Base-by-base conservation (phyloP, 2,888 invertebrate species). In the Hypolimnas misippus region DNA sequence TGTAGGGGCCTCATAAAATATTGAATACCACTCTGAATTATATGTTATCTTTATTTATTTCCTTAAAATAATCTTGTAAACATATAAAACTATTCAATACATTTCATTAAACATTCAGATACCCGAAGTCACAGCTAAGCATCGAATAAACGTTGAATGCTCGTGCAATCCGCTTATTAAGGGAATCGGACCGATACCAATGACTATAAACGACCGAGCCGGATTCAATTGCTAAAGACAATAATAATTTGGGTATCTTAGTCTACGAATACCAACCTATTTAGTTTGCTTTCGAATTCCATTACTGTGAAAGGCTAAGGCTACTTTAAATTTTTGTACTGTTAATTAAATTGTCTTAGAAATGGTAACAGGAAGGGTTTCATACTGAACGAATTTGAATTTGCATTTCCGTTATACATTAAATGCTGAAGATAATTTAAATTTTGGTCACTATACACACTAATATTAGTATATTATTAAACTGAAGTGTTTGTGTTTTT, bases 241-340 rank as follows among this genome's bases (percentile, higher is more conserved):
- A 49, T 49, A 49, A 49, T 49, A 49, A 49, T 49, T 49, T 49
- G 29, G 49, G 49, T 49, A 49, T 29, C 49, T 49, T 49, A 29
- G 29, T 14, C 49, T 49, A 29, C n/a, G 49, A 29, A 29, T 49
- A 49, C 14, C 29, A 6, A 29, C 3, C 7, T 14, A 49, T 49
- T 49, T 49, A 49, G 49, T 29, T 49, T 49, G 29, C 49, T 49
- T 49, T 49, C 49, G 14, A 49, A 49, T 49, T 29, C 49, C 49
- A 25, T 49, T 49, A 49, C 29, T 8, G 25, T 14, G 14, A 14
- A 25, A 49, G 25, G 49, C 16, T 17, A 42, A 17, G 42, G 42
- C 42, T 42, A 17, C 8, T 42, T 42, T 42, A 40, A 12, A 40
- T 8, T 8, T 40, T 4, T 40, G 12, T 40, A 10, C 12, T 33